A percentile compares a stretch with the other conserved stretches of the same genome.
Conservation (phyloP, 1,140 invertebrate species). For the Goniozus legneri region DNA sequence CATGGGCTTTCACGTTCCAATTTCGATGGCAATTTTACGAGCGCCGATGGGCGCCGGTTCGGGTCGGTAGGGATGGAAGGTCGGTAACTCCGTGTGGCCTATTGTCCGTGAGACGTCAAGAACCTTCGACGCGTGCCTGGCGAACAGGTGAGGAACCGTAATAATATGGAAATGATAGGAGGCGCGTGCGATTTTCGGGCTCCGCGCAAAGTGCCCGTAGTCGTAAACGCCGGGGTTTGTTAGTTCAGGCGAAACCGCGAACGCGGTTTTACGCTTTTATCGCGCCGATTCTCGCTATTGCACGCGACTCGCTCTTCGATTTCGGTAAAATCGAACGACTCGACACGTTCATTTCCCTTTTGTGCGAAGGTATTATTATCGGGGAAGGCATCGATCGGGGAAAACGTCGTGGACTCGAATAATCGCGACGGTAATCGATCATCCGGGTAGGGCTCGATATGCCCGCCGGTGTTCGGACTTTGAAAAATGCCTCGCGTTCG, state of each 20-base stretch:
- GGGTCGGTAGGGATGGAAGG: conserved; percentile 4
- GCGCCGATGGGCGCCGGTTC: conserved; percentile 5
- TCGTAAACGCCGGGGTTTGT: conserved; percentile 2
- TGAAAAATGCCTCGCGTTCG: conserved; percentile 29
- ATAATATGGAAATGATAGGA: conserved; percentile 30
- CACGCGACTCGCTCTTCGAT: neutral
- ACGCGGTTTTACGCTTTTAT: neutral
- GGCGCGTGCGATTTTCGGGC: conserved; percentile 7
- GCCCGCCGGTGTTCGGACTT: neutral
- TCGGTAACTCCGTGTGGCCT: conserved; percentile 6
- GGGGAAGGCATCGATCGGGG: conserved; percentile 1
- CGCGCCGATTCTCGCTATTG: neutral
- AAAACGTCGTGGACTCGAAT: no score
- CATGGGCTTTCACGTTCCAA: no score
- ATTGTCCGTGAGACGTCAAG: conserved; percentile 10
- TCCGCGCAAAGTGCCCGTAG: neutral
- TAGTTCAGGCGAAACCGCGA: neutral
- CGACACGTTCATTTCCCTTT: neutral
- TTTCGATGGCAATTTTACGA: no score
- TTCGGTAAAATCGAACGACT: neutral
- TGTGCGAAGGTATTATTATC: neutral
- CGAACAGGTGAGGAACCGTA: conserved; percentile 27
- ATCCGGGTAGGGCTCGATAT: conserved; percentile 2
- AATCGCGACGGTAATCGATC: conserved; percentile 21
- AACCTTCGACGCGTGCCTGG: conserved; percentile 4